A percentile compares a stretch with the other conserved stretches of the same genome.
These are phyloP conservation scores for Catalaphyllia jardinei DNA, from an alignment of 64 coral and sea anemone species.

Conservation along the genomic window DNA sequence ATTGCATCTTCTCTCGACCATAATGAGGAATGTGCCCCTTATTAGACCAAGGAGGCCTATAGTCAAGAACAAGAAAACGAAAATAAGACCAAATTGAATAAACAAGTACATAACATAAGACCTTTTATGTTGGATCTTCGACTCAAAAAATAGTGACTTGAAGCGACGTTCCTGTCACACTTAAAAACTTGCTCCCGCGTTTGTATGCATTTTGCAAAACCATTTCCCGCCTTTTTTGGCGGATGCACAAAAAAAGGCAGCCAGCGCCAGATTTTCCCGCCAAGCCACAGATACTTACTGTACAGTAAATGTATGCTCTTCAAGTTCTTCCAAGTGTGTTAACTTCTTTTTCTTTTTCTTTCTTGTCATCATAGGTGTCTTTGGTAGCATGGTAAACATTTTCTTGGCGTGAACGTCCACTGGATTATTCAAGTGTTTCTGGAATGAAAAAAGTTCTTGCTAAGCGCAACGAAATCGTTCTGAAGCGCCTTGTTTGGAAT, in stretches of 20 bases:
- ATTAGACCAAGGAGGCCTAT: conserved; percentile 92
- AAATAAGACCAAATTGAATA: not conserved
- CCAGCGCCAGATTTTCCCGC: not conserved
- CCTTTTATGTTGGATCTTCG: too few relatives aligned
- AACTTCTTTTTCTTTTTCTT: conserved; percentile 88
- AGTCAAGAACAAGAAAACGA: not conserved
- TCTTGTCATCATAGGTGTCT: conserved; percentile 81
- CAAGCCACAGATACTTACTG: conserved; percentile 56
- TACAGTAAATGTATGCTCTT: conserved; percentile 89
- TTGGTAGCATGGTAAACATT: conserved; percentile 93
- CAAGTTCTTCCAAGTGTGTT: conserved; percentile 90
- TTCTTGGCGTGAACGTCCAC: conserved; percentile 94
- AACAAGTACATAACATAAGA: too few relatives aligned
- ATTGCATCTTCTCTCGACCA: conserved; percentile 99
- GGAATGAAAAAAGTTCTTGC: not conserved
- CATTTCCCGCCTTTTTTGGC: not conserved
- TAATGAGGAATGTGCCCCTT: conserved; percentile 90
- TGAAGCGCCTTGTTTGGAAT: too few relatives aligned
- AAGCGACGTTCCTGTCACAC: too few relatives aligned
- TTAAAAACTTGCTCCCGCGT: too few relatives aligned
- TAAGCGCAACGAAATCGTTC: too few relatives aligned
- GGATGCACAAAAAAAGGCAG: not conserved
- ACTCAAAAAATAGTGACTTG: too few relatives aligned
- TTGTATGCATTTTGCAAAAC: not conserved
- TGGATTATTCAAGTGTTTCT: conserved; percentile 98